These are phyloP conservation scores for Neodon shergylaensis DNA, from an alignment of 2,113 vertebrate species.

Conservation along the genomic window DNA sequence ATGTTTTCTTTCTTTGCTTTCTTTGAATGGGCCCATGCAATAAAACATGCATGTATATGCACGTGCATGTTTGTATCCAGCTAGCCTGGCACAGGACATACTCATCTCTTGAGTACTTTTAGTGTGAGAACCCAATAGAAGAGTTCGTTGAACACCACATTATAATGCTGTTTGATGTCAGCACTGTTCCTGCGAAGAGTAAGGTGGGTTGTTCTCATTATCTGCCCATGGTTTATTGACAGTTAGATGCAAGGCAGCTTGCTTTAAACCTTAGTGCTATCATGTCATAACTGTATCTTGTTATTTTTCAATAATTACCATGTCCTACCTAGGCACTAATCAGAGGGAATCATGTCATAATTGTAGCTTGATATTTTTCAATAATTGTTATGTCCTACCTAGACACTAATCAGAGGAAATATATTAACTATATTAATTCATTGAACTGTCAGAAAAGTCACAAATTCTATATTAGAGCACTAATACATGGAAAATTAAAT, in stretches of 20 bases:
- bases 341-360: neutral
- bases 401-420: neutral
- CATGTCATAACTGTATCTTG: neutral
- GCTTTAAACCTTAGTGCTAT: neutral
- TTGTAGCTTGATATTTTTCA: constrained; percentile 23
- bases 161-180: neutral
- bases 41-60: neutral
- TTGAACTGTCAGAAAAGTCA: neutral
- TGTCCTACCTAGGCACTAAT: neutral
- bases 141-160: neutral
- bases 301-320: constrained; percentile 22
- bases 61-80: neutral
- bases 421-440: neutral
- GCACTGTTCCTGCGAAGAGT: neutral
- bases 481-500: neutral
- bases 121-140: neutral
- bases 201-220: neutral
- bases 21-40: neutral
- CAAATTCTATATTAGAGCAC: neutral
- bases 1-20: constrained; percentile 7
- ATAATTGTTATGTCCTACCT: neutral
- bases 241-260: neutral
- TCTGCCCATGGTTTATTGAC: neutral
- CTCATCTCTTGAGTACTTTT: neutral
- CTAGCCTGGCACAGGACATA: neutral